Evolutionary conservation across 2,888 invertebrate genomes (phyloP).

Genomic region (Melanostoma mellinum): DNA sequence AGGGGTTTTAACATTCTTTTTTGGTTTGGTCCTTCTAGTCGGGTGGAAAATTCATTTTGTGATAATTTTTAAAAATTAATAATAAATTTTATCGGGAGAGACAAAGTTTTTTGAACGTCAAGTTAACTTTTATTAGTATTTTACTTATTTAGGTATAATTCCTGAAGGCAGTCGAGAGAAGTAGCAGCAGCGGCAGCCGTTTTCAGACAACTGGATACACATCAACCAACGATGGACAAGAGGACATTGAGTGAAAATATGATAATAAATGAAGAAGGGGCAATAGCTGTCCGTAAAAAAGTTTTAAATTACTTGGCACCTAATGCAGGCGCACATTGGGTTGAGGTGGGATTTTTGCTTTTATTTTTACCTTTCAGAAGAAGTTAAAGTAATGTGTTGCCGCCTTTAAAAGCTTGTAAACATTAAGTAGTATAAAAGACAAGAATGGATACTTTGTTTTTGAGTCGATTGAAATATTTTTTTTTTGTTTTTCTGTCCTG

Average conservation of each 20-base stretch:
- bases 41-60: constrained; percentile 61
- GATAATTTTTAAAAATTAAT: constrained; percentile 71
- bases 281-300: constrained; percentile 55
- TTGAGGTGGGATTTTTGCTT: neutral
- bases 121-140: constrained; percentile 72
- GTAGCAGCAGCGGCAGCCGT: constrained; percentile 24
- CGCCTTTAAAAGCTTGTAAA: constrained; percentile 13
- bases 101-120: constrained; percentile 58
- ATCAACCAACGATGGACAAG: neutral
- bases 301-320: constrained; percentile 68
- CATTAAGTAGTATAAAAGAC: constrained; percentile 19
- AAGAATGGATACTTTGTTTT: constrained; percentile 21
- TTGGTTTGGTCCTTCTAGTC: neutral
- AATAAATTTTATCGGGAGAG: constrained; percentile 56
- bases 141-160: constrained; percentile 70
- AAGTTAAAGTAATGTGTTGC: constrained; percentile 22
- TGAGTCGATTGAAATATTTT: neutral
- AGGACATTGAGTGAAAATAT: constrained; percentile 26
- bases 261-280: constrained; percentile 22
- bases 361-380: neutral
- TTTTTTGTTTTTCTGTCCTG: neutral
- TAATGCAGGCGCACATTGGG: constrained; percentile 42
- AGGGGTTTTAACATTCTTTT: constrained; percentile 7
- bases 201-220: constrained; percentile 24
- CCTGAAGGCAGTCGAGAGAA: constrained; percentile 38